Percentiles rank a stretch among this genome's conserved stretches.
phyloP scores from a whole-genome alignment of 2,113 vertebrate genomes.

The Bettongia penicillata region DNA sequence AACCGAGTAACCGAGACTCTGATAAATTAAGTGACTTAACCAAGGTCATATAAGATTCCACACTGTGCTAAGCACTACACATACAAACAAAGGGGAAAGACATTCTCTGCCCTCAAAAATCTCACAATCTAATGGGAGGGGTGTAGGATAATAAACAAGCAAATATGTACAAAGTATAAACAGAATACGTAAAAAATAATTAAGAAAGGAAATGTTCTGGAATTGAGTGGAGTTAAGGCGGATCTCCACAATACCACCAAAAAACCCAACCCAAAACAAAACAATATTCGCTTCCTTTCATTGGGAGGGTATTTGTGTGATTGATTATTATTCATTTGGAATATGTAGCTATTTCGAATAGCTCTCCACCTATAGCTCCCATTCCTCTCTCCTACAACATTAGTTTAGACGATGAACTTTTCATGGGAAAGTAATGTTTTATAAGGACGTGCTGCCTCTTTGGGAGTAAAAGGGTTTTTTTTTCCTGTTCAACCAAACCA shows the following conservation, averaged over 20 bases:
- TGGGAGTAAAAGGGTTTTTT: not conserved
- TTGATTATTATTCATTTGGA: not conserved
- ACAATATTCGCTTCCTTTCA: too few relatives aligned
- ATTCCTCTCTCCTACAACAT: not conserved
- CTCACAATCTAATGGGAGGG: too few relatives aligned
- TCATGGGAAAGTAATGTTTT: not conserved
- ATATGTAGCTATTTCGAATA: not conserved
- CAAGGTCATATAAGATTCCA: not conserved
- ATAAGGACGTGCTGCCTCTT: not conserved
- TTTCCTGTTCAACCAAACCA: not conserved
- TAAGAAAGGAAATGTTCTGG: not conserved
- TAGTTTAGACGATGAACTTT: not conserved
- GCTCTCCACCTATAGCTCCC: not conserved
- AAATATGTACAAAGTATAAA: not conserved
- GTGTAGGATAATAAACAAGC: too few relatives aligned
- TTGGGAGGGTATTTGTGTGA: not conserved
- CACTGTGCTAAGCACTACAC: not conserved
- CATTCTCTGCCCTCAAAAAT: too few relatives aligned
- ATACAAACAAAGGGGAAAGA: not conserved
- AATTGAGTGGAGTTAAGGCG: not conserved
- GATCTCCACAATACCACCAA: not conserved
- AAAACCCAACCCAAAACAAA: not conserved
- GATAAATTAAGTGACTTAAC: not conserved
- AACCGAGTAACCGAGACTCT: not conserved
- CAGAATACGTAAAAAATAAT: not conserved